phyloP scores from a whole-genome alignment of 2,888 invertebrate species.

The Crioceris asparagi region DNA sequence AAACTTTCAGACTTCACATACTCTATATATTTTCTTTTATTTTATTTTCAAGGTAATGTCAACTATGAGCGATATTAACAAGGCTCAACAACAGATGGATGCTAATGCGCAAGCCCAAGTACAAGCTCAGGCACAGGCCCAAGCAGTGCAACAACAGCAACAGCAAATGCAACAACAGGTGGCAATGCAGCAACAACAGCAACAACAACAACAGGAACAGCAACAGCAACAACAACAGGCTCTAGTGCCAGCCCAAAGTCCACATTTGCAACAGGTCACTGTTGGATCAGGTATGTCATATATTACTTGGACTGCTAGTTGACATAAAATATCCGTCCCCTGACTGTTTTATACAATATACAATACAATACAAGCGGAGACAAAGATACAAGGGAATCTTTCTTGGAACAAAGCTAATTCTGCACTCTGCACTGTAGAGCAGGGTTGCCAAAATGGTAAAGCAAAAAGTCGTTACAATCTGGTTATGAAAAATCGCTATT shows the following conservation, averaged over 20 bases:
- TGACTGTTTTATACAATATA: too few species aligned
- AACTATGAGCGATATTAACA: constrained; percentile 35
- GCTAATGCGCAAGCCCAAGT: constrained; percentile 31
- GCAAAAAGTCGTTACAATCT: too few species aligned
- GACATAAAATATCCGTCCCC: too few species aligned
- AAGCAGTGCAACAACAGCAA: constrained; percentile 41
- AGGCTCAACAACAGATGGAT: constrained; percentile 31
- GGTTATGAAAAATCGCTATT: too few species aligned
- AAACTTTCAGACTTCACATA: too few species aligned
- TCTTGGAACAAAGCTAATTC: too few species aligned
- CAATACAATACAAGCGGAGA: too few species aligned
- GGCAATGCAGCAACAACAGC: constrained; percentile 48
- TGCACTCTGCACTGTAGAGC: too few species aligned
- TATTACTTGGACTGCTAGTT: too few species aligned
- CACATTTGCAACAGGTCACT: constrained; percentile 15
- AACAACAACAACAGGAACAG: constrained; percentile 26
- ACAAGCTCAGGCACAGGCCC: constrained; percentile 26
- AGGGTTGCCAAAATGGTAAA: too few species aligned
- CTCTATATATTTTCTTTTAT: too few species aligned
- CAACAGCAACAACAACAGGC: constrained; percentile 36
- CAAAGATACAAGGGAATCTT: too few species aligned
- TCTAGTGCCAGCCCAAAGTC: constrained; percentile 22
- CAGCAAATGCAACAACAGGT: constrained; percentile 40
- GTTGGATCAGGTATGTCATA: neutral
- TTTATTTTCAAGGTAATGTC: constrained; percentile 14